Base-by-base conservation (phyloP, 2,797 vertebrate species). In the Tinamus major region DNA sequence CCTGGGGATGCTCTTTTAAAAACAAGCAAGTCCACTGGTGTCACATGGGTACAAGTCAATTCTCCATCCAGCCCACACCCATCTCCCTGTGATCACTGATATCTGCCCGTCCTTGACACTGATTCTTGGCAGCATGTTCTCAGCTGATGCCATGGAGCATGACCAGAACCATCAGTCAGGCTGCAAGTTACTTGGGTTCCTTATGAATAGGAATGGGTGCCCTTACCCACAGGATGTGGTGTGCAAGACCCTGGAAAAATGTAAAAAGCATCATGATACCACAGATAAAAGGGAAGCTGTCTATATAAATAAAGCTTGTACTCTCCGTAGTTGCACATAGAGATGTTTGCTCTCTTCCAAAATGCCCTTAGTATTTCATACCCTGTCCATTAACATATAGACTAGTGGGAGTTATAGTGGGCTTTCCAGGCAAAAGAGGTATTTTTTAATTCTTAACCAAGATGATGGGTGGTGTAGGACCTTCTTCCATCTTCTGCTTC, bases 201-300 rank as follows among this genome's bases (percentile, higher is more conserved):
- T 27, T 16, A 4, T 0, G 31, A 13, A 6, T 17, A 35, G 62
- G 1, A 33, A 46, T 1, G 5, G 37, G 53, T 61, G 63, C 20
- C 12, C 31, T 56, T 11, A n/a, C 55, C 31, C 18, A 20, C 31
- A 20, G 31, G 55, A n/a, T n/a, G 17, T 13, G 18, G 31, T n/a
- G 31, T 31, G 18, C 31, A 20, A 56, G 31, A 56, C 55, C 18
- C 18, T 56, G 17, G 18, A 20, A 56, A n/a, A 56, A 12, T n/a
- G 19, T n/a, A 6, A 56, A 56, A n/a, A n/a, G 31, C 31, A n/a
- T 18, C 31, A 19, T 20, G 31, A 31, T 19, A 56, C 55, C 31
- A n/a, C 55, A n/a, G 55, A 56, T n/a, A 56, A 56, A 56, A 56
- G 55, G 55, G 18, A 18, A n/a, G 31, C 31, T 56, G 55, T n/a